Conservation (phyloP, 2,113 vertebrate genomes). For the Bubalus kerabau region DNA sequence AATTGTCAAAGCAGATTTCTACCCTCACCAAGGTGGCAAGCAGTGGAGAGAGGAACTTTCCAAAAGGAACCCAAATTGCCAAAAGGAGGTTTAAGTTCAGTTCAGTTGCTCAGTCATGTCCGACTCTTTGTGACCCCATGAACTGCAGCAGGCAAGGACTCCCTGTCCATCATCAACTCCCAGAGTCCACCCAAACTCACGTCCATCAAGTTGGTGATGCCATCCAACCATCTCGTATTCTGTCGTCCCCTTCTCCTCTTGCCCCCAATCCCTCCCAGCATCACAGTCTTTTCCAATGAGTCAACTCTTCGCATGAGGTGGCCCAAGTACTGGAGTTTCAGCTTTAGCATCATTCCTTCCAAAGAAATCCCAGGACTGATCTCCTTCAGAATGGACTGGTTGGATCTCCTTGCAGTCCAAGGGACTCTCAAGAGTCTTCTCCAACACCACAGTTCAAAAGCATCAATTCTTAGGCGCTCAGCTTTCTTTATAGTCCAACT, state of each 20-base stretch:
- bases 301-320: background rate
- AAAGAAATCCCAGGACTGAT: background rate
- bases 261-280: background rate
- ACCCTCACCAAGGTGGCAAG: background rate
- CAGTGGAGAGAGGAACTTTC: background rate
- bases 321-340: background rate
- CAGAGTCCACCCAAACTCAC: background rate
- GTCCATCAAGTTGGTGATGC: background rate
- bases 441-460: background rate
- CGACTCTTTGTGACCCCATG: fast-evolving
- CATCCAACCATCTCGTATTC: background rate
- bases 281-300: background rate
- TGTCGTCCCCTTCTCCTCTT: background rate
- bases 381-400: background rate
- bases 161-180: background rate
- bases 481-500: background rate
- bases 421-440: background rate
- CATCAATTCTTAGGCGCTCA: background rate
- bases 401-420: background rate
- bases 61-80: background rate
- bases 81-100: background rate
- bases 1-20: background rate
- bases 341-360: background rate
- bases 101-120: background rate
- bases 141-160: background rate